Evolutionary conservation across 1,140 invertebrate genomes (phyloP).

Genomic region (Trichomalopsis sarcophagae): DNA sequence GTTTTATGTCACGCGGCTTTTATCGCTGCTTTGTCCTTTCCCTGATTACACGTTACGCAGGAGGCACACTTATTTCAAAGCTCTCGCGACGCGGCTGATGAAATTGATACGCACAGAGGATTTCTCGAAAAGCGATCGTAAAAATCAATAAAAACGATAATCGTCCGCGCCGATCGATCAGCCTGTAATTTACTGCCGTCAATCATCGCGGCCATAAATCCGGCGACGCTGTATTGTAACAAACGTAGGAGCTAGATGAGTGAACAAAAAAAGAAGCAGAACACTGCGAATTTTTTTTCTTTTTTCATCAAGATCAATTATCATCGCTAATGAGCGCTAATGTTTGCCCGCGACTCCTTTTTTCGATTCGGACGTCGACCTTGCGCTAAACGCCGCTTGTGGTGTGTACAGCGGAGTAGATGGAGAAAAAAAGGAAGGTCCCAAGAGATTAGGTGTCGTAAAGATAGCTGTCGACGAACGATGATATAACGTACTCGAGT

Average conservation of each 20-base stretch:
- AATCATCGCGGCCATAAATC: no score
- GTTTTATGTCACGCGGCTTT: not conserved
- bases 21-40: not conserved
- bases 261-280: no score
- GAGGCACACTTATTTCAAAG: not conserved
- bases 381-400: not conserved
- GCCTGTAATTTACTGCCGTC: no score
- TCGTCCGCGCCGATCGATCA: not conserved
- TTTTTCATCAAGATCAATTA: slow-evolving; percentile 10
- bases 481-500: slow-evolving; percentile 27
- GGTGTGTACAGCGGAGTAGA: not conserved
- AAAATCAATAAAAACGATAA: not conserved
- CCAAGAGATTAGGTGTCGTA: slow-evolving; percentile 39
- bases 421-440: not conserved
- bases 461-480: slow-evolving; percentile 36
- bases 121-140: not conserved
- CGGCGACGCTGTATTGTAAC: not conserved
- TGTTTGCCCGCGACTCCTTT: not conserved
- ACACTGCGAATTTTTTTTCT: not conserved
- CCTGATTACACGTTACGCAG: not conserved
- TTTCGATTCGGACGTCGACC: slow-evolving; percentile 18
- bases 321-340: not conserved
- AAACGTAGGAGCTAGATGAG: no score
- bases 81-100: no score
- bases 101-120: no score